Evolutionary conservation across 2,797 vertebrate genomes (phyloP).

Genomic region (Macrochelys suwanniensis): DNA sequence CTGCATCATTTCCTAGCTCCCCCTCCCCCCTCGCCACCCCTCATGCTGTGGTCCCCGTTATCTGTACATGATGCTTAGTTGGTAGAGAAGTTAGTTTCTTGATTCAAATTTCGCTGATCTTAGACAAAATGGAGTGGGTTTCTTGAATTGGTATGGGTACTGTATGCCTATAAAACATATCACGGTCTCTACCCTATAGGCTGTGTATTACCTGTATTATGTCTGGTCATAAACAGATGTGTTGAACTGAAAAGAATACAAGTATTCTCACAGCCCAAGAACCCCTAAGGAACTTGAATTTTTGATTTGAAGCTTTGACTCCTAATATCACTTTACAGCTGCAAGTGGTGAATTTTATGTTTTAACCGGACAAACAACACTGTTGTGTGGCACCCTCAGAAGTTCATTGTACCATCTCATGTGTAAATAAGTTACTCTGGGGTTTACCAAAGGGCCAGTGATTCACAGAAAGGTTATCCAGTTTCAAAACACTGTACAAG

Average conservation of each 20-base stretch:
- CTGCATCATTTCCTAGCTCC: not conserved
- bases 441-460: not conserved
- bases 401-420: not conserved
- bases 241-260: slow-evolving; percentile 51
- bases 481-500: not conserved
- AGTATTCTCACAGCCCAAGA: slow-evolving; percentile 52
- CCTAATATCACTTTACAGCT: slow-evolving; percentile 13
- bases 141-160: not conserved
- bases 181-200: slow-evolving; percentile 33
- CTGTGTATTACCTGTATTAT: slow-evolving; percentile 54
- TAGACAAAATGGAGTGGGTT: not conserved
- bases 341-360: not conserved
- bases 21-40: not conserved
- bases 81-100: not conserved
- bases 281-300: slow-evolving; percentile 59
- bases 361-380: slow-evolving; percentile 9
- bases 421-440: not conserved
- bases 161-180: slow-evolving; percentile 17
- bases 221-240: slow-evolving; percentile 61
- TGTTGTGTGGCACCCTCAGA: not conserved
- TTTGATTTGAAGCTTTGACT: slow-evolving; percentile 64
- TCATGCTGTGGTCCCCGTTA: not conserved
- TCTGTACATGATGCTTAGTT: not conserved
- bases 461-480: not conserved
- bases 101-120: not conserved